Percentiles rank a stretch among this genome's conserved stretches.
Evolutionary conservation across 2,888 invertebrate species (phyloP).

Genomic region (Panzeria rudis): DNA sequence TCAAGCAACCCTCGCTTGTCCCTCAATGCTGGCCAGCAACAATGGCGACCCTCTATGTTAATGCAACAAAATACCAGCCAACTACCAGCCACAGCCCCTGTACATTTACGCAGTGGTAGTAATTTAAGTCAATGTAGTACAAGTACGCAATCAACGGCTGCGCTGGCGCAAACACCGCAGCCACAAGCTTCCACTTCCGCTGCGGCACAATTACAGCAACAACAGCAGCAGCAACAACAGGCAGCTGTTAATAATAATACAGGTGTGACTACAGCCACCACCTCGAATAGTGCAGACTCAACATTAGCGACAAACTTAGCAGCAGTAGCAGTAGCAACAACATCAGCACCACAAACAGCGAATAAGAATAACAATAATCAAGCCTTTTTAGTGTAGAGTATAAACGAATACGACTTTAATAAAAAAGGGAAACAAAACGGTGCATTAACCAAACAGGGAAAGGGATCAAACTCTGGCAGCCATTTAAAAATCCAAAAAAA

Average conservation of each 20-base stretch:
- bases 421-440: constrained; percentile 45
- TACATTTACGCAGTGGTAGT: constrained; percentile 82
- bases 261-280: constrained; percentile 73
- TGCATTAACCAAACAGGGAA: constrained; percentile 60
- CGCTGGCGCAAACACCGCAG: constrained; percentile 77
- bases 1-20: constrained; percentile 73
- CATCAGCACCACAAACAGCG: constrained; percentile 69
- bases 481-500: constrained; percentile 68
- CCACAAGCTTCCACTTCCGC: constrained; percentile 76
- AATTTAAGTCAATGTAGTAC: constrained; percentile 82
- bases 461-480: constrained; percentile 69
- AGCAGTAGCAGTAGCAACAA: constrained; percentile 65
- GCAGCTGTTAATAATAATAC: constrained; percentile 72
- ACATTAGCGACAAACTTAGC: constrained; percentile 69
- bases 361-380: constrained; percentile 79
- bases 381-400: constrained; percentile 82
- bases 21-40: constrained; percentile 66
- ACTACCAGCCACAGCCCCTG: constrained; percentile 77
- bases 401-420: not conserved
- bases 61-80: constrained; percentile 71
- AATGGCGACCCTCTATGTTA: constrained; percentile 75
- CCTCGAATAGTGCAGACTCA: constrained; percentile 55
- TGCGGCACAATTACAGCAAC: constrained; percentile 71
- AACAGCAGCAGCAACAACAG: constrained; percentile 67
- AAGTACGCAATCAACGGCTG: constrained; percentile 82